Percentiles rank a stretch among this genome's conserved stretches.
These are phyloP conservation scores for Mimumesa dahlbomi DNA, from an alignment of 2,888 invertebrate species.

Conservation along the genomic window DNA sequence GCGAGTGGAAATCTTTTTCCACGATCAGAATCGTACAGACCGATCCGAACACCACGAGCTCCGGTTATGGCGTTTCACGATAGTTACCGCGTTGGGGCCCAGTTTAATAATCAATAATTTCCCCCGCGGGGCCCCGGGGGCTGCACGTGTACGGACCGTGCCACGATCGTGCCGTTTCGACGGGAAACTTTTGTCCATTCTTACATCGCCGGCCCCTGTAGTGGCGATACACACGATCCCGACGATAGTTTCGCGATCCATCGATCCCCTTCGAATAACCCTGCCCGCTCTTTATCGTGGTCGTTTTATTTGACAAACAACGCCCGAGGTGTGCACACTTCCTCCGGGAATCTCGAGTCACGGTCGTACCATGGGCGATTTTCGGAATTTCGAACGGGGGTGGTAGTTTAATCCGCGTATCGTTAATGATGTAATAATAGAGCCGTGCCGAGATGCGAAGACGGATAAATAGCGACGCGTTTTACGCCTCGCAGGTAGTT, in stretches of 20 bases:
- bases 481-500: too few relatives aligned
- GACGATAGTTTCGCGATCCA: slow-evolving; percentile 34
- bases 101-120: slow-evolving; percentile 78
- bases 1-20: slow-evolving; percentile 4
- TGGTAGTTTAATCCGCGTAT: neutral
- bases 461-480: too few relatives aligned
- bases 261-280: slow-evolving; percentile 44
- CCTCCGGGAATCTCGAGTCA: slow-evolving; percentile 42
- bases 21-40: slow-evolving; percentile 14
- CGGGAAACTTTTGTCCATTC: neutral
- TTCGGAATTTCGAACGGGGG: slow-evolving; percentile 10
- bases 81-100: slow-evolving; percentile 52
- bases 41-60: neutral
- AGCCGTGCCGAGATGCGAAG: neutral
- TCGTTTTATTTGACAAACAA: slow-evolving; percentile 67
- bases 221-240: neutral
- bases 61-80: slow-evolving; percentile 17
- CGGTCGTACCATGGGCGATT: slow-evolving; percentile 22
- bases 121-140: slow-evolving; percentile 58
- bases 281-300: slow-evolving; percentile 38
- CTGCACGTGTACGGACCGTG: slow-evolving; percentile 74
- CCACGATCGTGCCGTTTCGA: slow-evolving; percentile 61
- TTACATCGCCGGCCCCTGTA: too few relatives aligned
- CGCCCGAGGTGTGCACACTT: slow-evolving; percentile 59
- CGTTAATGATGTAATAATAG: neutral